phyloP scores from a whole-genome alignment of 1,140 invertebrate species.

The Drosophila fuyamai region DNA sequence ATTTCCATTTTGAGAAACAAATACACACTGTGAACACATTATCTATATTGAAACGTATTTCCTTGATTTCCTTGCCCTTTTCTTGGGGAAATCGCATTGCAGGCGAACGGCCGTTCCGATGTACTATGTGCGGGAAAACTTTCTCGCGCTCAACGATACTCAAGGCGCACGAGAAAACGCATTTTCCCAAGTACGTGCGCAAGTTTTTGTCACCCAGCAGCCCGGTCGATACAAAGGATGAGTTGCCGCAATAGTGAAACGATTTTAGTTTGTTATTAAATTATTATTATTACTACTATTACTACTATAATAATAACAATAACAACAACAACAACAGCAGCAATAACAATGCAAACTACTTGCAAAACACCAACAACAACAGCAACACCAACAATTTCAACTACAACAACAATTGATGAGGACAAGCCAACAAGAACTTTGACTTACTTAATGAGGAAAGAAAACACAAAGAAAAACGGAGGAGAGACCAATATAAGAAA shows the following conservation, averaged over 20 bases:
- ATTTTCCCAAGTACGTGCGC: constrained; percentile 94
- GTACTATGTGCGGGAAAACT: constrained; percentile 94
- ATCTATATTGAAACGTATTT: constrained; percentile 30
- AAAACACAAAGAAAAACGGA: constrained; percentile 19
- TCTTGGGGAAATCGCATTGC: constrained; percentile 35
- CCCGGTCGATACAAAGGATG: constrained; percentile 92
- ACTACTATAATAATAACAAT: constrained; percentile 82
- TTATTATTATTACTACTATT: constrained; percentile 84
- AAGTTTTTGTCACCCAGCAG: constrained; percentile 94
- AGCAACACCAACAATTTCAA: constrained; percentile 52
- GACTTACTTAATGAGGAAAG: constrained; percentile 67
- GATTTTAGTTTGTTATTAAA: constrained; percentile 85
- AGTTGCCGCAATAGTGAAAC: constrained; percentile 89
- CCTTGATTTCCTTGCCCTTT: constrained; percentile 25
- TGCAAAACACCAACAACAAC: constrained; percentile 42
- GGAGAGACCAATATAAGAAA: constrained; percentile 38
- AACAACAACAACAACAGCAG: constrained; percentile 70
- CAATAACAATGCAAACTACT: constrained; percentile 51
- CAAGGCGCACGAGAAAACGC: constrained; percentile 96
- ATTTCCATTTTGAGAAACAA: not conserved
- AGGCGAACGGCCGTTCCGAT: constrained; percentile 94
- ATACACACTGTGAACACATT: not conserved
- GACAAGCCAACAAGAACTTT: constrained; percentile 65
- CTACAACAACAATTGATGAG: constrained; percentile 71
- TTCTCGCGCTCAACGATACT: constrained; percentile 95